Base-by-base conservation (phyloP, 2,797 vertebrate species). In the Alauda arvensis region DNA sequence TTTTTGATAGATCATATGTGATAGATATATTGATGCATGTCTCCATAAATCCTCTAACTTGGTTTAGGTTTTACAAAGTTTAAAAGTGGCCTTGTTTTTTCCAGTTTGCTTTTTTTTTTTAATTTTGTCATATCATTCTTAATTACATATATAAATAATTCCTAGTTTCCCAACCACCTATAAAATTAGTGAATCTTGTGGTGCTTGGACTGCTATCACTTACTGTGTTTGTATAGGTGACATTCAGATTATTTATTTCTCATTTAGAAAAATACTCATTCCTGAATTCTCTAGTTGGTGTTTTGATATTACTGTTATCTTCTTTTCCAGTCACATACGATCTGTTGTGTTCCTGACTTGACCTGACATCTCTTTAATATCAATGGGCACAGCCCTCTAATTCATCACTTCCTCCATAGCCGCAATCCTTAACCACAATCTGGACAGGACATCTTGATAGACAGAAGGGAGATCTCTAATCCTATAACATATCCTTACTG, bases 341-440 rank as follows among this genome's bases (percentile, higher is more conserved):
- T 84, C 39, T 94, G 83, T 87, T 84, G 15, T 55, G 68, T 24
- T 57, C 76, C 93, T 33, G 43, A 82, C 31, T 68, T 96, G 74
- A 80, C 68, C 11, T 77, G 65, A 18, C 91, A 89, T 63, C 51
- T 93, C 55, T 97, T 97, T 82, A 96, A 95, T 63, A n/a, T 95
- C 33, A 77, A 33, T 9, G 91, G 95, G 20, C 92, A 96, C 59
- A 95, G 95, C 28, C 92, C 95, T 9, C 83, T 96, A 82, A 91
- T 97, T 24, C 49, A 93, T 28, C 78, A 88, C 85, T 96, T 95
- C 83, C 83, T 96, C 42, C 72, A 82, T 10, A 95, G 89, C 24
- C 83, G 82, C 4, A 49, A 29, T 49, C 39, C 14, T 51, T 63
- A 94, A 76, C 62, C 2, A 9, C 60, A 52, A 24, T 19, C 77